Evolutionary conservation across 2,113 vertebrate species (phyloP), one percentile per base, ranked within the genome.

Genomic region (Passer domesticus): DNA sequence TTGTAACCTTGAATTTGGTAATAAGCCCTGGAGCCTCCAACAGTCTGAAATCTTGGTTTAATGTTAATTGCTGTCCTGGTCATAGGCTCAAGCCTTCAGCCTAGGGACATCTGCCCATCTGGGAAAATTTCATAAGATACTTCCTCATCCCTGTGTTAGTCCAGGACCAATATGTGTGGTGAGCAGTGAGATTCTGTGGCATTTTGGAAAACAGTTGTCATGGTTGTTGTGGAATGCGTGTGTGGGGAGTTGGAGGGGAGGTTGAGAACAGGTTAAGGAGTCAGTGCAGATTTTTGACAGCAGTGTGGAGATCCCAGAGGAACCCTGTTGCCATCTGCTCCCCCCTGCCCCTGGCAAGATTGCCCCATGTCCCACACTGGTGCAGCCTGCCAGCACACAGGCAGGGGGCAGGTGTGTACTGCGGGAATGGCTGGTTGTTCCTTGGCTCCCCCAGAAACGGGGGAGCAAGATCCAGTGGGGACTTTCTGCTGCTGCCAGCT

Each of bases 101-200:
- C 19, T 44, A 52, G 25, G 49, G 35, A 35, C 6, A 10, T 68
- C 35, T 88, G 33, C 11, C 33, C 5, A 9, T 35, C 33, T 70
- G 58, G 53, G 44, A 67, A 33, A 14, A 27, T 44, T 84, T 75
- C 11, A 13, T 53, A 92, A 60, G 28, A 20, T 22, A 44, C 15
- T 90, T 83, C 4, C 13, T 20, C 24, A 49, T 41, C 22, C 53
- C 27, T 15, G 1, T 13, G 5, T 60, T 90, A 92, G 11, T 67
- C 18, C 39, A 76, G 47, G 5, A 6, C 39, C 1, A 1, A 3
- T 49, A 37, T 2, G 3, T 33, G 41, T 0, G 7, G 6, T 44
- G 12, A 79, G 3, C 83, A 92, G 62, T 64, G 70, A 68, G 19
- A 55, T 44, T 94, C 60, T 37, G 13, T 62, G 37, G 28, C 15